Evolutionary conservation across 2,888 invertebrate genomes (phyloP).

Genomic region (Arrhopalites spinosus): DNA sequence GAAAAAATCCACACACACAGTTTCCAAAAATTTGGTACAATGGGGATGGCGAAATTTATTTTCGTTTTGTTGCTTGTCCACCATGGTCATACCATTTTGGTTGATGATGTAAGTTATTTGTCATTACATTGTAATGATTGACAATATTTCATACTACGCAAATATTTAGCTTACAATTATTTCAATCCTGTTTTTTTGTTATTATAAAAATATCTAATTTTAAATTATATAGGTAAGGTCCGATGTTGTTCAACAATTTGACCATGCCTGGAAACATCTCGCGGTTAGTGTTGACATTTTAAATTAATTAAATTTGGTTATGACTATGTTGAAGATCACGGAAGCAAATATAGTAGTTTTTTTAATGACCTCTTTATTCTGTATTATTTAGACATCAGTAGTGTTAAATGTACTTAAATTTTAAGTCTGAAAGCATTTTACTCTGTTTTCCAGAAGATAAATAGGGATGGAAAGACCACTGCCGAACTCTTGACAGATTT

Average conservation of each 20-base stretch:
- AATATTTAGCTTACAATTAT: not conserved
- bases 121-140: no score
- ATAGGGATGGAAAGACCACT: conserved; percentile 39
- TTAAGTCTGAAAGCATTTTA: not conserved
- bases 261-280: conserved; percentile 44
- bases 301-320: not conserved
- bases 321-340: no score
- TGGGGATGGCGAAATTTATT: no score
- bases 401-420: not conserved
- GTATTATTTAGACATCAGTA: not conserved
- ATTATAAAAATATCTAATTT: not conserved
- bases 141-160: not conserved
- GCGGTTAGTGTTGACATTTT: conserved; percentile 36
- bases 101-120: no score
- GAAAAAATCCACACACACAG: no score
- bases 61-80: no score
- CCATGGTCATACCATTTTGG: no score
- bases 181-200: not conserved
- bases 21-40: no score
- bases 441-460: conserved; percentile 31
- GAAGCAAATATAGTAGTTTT: no score
- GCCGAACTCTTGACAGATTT: conserved; percentile 43
- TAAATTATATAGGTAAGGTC: conserved; percentile 40
- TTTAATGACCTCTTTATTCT: no score
- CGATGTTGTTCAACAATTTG: conserved; percentile 40